These are phyloP conservation scores for Tetanocera ferruginea DNA, from an alignment of 2,888 invertebrate genomes.

Conservation along the genomic window DNA sequence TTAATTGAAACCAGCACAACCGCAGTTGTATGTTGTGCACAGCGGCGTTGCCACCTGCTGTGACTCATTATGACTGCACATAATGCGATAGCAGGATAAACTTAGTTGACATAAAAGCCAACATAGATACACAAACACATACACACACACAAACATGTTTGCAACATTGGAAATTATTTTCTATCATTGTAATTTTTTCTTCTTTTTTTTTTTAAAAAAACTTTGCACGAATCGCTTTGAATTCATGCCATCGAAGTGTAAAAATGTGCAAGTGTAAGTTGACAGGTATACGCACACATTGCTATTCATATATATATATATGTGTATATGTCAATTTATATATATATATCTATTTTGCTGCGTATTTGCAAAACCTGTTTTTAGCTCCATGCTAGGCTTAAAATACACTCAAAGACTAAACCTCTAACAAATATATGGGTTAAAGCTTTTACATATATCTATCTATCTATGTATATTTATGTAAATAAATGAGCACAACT, in stretches of 20 bases:
- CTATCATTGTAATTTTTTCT: constrained; percentile 1
- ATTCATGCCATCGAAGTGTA: constrained; percentile 1
- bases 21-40: neutral
- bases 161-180: neutral
- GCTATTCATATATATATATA: neutral
- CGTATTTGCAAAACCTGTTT: neutral
- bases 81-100: no score
- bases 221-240: constrained; percentile 13
- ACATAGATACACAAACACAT: neutral
- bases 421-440: constrained; percentile 2
- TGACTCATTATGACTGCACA: constrained; percentile 17
- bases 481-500: neutral
- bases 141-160: neutral
- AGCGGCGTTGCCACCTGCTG: constrained; percentile 28
- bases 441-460: neutral
- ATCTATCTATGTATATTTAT: constrained; percentile 4
- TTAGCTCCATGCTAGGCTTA: neutral
- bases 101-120: neutral
- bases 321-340: neutral
- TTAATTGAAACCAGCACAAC: constrained; percentile 20
- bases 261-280: neutral
- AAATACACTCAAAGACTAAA: neutral
- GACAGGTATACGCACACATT: neutral
- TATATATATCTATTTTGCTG: neutral
- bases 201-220: neutral